phyloP scores from a whole-genome alignment of 2,797 vertebrate species.

The Epinephelus awoara region DNA sequence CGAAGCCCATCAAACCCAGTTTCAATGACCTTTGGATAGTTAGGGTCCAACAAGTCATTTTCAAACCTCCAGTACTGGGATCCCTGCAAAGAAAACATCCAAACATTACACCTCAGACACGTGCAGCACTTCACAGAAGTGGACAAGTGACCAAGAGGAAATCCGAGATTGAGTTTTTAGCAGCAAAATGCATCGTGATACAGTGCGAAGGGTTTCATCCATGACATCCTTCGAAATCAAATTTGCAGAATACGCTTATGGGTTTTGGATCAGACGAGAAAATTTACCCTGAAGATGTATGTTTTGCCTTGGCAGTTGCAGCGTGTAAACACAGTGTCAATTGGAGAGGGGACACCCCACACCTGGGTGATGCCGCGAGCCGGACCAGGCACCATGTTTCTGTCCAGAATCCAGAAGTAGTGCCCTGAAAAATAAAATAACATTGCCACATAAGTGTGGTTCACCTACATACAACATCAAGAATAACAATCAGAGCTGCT shows the following conservation, averaged over 20 bases:
- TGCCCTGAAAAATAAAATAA: slow-evolving; percentile 84
- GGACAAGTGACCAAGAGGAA: neutral
- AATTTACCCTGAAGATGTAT: slow-evolving; percentile 94
- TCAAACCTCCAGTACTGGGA: slow-evolving; percentile 94
- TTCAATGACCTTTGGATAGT: slow-evolving; percentile 88
- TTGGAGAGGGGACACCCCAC: slow-evolving; percentile 96
- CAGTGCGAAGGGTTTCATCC: neutral
- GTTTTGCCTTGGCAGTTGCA: slow-evolving; percentile 97
- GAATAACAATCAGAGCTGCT: neutral
- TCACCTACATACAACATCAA: neutral
- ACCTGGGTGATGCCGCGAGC: slow-evolving; percentile 88
- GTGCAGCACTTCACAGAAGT: neutral
- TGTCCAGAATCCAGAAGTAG: slow-evolving; percentile 93
- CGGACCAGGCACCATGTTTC: slow-evolving; percentile 80
- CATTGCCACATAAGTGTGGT: neutral
- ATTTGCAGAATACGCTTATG: neutral
- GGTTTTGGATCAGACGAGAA: neutral
- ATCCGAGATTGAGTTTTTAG: neutral
- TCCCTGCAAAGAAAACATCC: slow-evolving; percentile 80
- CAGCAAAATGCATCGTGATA: neutral
- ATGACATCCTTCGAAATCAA: neutral
- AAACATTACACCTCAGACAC: neutral
- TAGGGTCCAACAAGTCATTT: slow-evolving; percentile 88
- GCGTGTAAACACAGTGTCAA: slow-evolving; percentile 94
- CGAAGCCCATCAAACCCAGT: slow-evolving; percentile 91